Conservation (phyloP, 23 tunicate species). For the Ascidia mentula region DNA sequence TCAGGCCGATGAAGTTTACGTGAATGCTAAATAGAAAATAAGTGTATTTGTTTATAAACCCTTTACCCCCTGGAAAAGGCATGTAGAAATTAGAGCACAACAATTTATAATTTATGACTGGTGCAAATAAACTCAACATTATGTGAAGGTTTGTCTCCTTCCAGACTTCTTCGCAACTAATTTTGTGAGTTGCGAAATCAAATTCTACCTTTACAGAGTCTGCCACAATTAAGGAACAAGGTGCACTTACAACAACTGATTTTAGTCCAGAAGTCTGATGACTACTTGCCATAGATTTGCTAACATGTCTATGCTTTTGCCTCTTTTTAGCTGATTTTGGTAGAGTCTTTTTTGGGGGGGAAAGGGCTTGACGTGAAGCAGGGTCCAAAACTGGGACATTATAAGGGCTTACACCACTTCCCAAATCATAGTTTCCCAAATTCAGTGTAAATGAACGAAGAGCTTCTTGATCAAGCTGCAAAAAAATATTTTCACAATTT, state of each 20-base stretch:
- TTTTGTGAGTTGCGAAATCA: no score
- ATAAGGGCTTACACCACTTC: slow-evolving; percentile 93
- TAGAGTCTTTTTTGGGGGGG: slow-evolving; percentile 21
- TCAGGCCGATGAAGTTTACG: slow-evolving; percentile 73
- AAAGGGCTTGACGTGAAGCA: slow-evolving; percentile 33
- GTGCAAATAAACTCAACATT: no score
- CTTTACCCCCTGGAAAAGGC: no score
- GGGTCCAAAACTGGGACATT: slow-evolving; percentile 71
- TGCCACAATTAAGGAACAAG: no score
- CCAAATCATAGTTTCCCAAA: slow-evolving; percentile 66
- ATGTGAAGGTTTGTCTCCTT: no score
- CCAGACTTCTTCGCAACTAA: no score
- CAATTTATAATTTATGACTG: no score
- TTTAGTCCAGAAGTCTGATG: not conserved
- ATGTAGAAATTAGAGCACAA: no score
- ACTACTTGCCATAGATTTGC: not conserved
- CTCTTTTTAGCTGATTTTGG: slow-evolving; percentile 13
- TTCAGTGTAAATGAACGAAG: slow-evolving; percentile 73
- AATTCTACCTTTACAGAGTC: no score
- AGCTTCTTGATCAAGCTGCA: slow-evolving; percentile 73
- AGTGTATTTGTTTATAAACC: no score
- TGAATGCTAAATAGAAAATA: slow-evolving; percentile 29
- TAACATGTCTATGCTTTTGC: not conserved
- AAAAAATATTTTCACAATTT: not conserved
- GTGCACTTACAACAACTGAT: no score